phyloP scores from a whole-genome alignment of 1,140 invertebrate genomes.

The Hypsibius dujardini region DNA sequence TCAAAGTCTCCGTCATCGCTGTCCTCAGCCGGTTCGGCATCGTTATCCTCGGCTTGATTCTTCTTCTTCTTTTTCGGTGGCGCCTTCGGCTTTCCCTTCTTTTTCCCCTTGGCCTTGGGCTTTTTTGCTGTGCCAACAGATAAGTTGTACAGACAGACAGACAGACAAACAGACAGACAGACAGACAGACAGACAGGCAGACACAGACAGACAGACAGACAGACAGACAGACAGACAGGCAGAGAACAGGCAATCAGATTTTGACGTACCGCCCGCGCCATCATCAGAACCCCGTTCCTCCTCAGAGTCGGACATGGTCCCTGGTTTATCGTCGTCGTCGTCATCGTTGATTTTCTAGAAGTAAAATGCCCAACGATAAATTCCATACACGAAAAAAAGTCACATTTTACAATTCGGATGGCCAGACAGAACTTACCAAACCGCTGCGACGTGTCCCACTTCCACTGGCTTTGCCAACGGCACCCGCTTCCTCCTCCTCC shows the following conservation, averaged over 20 bases:
- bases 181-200: not conserved
- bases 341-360: conserved; percentile 13
- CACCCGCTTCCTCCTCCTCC: conserved; percentile 51
- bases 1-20: conserved; percentile 91
- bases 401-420: not conserved
- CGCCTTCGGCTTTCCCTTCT: conserved; percentile 25
- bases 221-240: not conserved
- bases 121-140: conserved; percentile 23
- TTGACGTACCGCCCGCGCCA: conserved; percentile 14
- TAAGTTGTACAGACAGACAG: not conserved
- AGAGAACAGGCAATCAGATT: too few relatives aligned
- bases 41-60: conserved; percentile 49
- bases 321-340: conserved; percentile 21
- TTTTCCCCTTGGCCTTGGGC: conserved; percentile 24
- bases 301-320: conserved; percentile 20
- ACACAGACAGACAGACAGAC: not conserved
- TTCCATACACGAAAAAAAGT: not conserved
- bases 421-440: not conserved
- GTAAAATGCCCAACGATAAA: not conserved
- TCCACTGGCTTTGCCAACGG: conserved; percentile 29
- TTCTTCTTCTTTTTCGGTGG: conserved; percentile 51
- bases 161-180: not conserved
- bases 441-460: not conserved
- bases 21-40: conserved; percentile 70
- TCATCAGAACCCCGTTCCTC: conserved; percentile 21